phyloP scores from a whole-genome alignment of 2,888 invertebrate species.

The Brenthis hecate region DNA sequence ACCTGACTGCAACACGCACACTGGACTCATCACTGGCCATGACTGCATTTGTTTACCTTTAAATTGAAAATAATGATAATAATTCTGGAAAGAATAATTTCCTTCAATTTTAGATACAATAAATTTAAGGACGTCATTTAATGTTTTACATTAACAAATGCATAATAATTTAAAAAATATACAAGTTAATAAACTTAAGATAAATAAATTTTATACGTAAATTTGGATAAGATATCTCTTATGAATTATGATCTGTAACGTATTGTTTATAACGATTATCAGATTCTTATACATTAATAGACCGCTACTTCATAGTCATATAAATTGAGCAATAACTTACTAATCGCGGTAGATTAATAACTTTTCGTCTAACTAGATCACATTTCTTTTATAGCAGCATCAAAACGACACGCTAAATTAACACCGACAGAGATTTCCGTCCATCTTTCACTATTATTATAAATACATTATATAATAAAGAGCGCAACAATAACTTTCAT shows the following conservation, averaged over 20 bases:
- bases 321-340: conserved; percentile 46
- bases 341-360: conserved; percentile 54
- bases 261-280: conserved; percentile 26
- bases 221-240: conserved; percentile 25
- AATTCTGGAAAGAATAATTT: background rate
- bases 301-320: conserved; percentile 16
- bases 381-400: conserved; percentile 63
- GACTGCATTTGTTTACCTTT: conserved; percentile 60
- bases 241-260: conserved; percentile 12
- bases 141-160: no score
- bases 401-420: conserved; percentile 57
- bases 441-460: conserved; percentile 62
- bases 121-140: no score
- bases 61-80: conserved; percentile 10
- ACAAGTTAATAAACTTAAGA: background rate
- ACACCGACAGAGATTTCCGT: conserved; percentile 60
- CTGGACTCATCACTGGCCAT: conserved; percentile 86
- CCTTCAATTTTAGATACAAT: no score
- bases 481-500: conserved; percentile 14
- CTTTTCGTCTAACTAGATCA: conserved; percentile 58
- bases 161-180: background rate
- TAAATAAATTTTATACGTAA: conserved; percentile 15
- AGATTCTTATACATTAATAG: conserved; percentile 15
- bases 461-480: conserved; percentile 28
- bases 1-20: conserved; percentile 88